phyloP scores from a whole-genome alignment of 1,140 invertebrate genomes.

The Zaprionus ornatus region DNA sequence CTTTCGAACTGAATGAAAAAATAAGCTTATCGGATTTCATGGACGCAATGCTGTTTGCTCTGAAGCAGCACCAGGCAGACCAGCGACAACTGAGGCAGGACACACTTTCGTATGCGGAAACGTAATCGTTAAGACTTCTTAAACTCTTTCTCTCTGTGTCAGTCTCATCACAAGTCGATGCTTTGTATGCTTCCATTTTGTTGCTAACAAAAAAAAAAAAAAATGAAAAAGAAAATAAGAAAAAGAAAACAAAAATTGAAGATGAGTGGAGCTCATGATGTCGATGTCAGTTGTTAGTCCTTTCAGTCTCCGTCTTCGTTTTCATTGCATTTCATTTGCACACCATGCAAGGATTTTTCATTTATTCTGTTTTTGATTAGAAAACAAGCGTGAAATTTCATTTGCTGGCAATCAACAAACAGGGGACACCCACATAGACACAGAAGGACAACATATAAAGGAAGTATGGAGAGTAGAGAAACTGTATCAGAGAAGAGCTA shows the following conservation, averaged over 20 bases:
- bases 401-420: conserved; percentile 50
- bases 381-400: conserved; percentile 75
- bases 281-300: neutral
- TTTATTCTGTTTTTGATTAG: conserved; percentile 63
- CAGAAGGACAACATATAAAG: neutral
- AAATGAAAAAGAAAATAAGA: conserved; percentile 6
- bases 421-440: conserved; percentile 8
- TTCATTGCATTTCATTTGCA: conserved; percentile 46
- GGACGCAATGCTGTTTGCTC: conserved; percentile 71
- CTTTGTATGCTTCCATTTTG: conserved; percentile 53
- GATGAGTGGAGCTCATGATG: conserved; percentile 1
- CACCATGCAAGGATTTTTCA: conserved; percentile 40
- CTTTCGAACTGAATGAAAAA: conserved; percentile 62
- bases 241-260: conserved; percentile 1
- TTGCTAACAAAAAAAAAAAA: conserved; percentile 28
- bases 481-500: too few relatives aligned
- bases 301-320: conserved; percentile 38
- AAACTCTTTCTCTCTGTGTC: conserved; percentile 3
- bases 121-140: neutral
- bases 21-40: conserved; percentile 73
- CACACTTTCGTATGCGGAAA: neutral
- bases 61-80: conserved; percentile 72
- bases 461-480: too few relatives aligned
- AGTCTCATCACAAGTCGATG: conserved; percentile 15
- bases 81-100: conserved; percentile 51